phyloP scores from a whole-genome alignment of 2,113 vertebrate genomes.

The Dromiciops gliroides region DNA sequence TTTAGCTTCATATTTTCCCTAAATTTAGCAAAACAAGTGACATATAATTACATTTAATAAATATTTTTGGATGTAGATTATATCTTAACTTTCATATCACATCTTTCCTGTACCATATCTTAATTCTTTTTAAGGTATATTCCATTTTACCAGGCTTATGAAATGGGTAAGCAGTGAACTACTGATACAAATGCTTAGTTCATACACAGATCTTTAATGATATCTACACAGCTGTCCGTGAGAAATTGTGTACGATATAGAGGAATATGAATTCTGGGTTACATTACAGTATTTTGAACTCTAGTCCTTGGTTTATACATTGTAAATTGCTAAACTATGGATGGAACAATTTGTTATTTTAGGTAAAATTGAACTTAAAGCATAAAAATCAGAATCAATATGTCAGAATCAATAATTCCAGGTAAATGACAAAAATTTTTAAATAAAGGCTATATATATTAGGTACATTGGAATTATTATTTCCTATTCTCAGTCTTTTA shows the following conservation, averaged over 20 bases:
- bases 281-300: conserved; percentile 33
- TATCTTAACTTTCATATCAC: too few species aligned
- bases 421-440: conserved; percentile 7
- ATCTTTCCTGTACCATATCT: too few species aligned
- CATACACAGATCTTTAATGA: too few species aligned
- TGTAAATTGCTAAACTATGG: conserved; percentile 12
- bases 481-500: conserved; percentile 5
- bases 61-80: too few species aligned
- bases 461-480: background rate
- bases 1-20: too few species aligned
- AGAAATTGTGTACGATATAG: too few species aligned
- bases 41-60: too few species aligned
- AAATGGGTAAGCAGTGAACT: too few species aligned
- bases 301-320: background rate
- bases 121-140: too few species aligned
- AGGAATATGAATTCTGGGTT: background rate
- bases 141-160: too few species aligned
- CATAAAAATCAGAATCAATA: conserved; percentile 26
- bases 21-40: too few species aligned
- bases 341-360: conserved; percentile 25
- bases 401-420: conserved; percentile 31
- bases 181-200: too few species aligned
- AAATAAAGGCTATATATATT: background rate
- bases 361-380: conserved; percentile 4
- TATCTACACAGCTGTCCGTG: background rate